Evolutionary conservation across 2,113 vertebrate species (phyloP).

Genomic region (Myodes glareolus): DNA sequence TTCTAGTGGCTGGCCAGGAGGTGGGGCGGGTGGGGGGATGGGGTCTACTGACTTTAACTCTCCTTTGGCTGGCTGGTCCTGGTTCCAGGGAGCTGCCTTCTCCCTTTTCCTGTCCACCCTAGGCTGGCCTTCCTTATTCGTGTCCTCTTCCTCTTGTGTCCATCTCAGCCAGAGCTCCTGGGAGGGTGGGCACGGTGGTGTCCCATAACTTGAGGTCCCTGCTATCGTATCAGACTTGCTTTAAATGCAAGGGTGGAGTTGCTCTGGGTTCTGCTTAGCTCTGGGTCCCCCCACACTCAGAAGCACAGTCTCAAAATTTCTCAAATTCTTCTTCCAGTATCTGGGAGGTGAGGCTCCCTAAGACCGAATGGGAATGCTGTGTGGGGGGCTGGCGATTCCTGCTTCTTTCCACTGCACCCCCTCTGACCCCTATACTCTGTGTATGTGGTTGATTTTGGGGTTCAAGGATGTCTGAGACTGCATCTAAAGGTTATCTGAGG

Average conservation of each 20-base stretch:
- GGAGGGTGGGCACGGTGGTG: accelerated
- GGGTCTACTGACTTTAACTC: neutral
- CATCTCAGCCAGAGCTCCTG: neutral
- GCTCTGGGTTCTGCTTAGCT: neutral
- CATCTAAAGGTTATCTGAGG: neutral
- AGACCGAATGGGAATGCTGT: neutral
- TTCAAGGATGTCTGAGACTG: neutral
- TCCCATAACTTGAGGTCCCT: neutral
- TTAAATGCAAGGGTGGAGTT: neutral
- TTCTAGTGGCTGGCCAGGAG: neutral
- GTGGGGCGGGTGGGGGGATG: neutral
- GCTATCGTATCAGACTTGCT: neutral
- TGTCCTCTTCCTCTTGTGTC: neutral
- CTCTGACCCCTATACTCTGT: neutral
- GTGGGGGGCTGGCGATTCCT: neutral
- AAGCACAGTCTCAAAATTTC: neutral
- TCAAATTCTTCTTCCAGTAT: neutral
- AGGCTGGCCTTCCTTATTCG: too few relatives aligned
- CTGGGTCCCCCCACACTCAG: neutral
- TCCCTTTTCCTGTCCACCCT: too few relatives aligned
- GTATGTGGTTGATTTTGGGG: neutral
- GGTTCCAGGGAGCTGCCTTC: neutral
- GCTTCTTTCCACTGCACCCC: accelerated
- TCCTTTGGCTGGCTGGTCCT: neutral
- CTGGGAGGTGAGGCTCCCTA: neutral